Base-by-base conservation (phyloP, 2,113 vertebrate species). In the Galeopterus variegatus region DNA sequence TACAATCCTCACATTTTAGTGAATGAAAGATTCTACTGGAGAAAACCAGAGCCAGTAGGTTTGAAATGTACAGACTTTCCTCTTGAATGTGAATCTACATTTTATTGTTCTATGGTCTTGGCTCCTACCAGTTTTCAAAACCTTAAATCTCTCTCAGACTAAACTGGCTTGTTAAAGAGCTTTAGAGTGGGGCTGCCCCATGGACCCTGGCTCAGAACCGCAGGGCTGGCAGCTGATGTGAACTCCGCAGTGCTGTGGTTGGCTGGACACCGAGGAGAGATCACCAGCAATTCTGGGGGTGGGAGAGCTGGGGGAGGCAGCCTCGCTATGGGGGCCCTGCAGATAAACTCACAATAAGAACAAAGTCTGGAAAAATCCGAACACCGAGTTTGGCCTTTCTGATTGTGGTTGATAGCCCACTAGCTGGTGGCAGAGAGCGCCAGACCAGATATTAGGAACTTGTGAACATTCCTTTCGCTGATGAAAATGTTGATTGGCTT, bases 211-310 rank as follows among this genome's bases (percentile, higher is more conserved):
- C 56, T 95, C 21, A 21, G 81, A 33, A 54, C 26, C 14, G 10
- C 1, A 6, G n/a, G 4, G 0, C 14, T 67, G 36, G 28, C 45
- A 23, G 36, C 36, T 18, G 64, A 58, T 26, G 14, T 36, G 18
- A 65, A 13, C 52, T 33, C 52, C 13, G 9, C 81, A 4, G 54
- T 31, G 6, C 58, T 2, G 6, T 33, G 67, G 70, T n/a, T 60
- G 36, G 41, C 48, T 13, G 21, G 36, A 60, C 31, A 62, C 95
- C 84, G 91, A 91, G 80, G 91, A 98, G 97, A 98, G 94, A 97
- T 97, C 76, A 89, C 93, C 97, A 45, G 72, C 24, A 10, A 1
- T 60, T 72, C 77, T 56, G 45, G 60, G 88, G 95, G 73, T 90
- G 84, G 70, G 73, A 72, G 93, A 96, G 54, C 0, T 3, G 36